Evolutionary conservation across 2,888 invertebrate species (phyloP), one percentile per base, ranked within the genome.

Genomic region (Neoaliturus tenellus): DNA sequence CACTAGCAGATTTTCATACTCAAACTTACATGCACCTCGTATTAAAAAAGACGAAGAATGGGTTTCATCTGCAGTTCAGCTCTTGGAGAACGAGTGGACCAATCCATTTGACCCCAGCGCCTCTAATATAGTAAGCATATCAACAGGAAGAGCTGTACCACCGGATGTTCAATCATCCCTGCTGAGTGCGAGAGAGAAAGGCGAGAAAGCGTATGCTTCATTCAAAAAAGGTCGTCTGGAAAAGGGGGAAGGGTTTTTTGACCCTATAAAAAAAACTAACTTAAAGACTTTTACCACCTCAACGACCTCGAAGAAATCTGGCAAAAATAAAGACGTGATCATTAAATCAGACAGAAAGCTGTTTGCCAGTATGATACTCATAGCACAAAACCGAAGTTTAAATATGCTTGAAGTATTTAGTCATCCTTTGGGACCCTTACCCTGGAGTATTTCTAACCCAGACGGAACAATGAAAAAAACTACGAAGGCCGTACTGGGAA

Each of bases 281-380:
- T 67, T 67, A 28, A 67, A 67, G 67, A 67, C 6, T n/a, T 67
- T 67, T 67, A 67, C 67, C 28, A 31, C 67, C 67, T 4, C 67
- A 69, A 35, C 69, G 23, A 67, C 6, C 31, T 28, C 20, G 14
- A 44, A 44, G 17, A 69, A 69, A 69, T 28, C 33, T 69, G 39
- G 69, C 6, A 69, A 69, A 69, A 12, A 44, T 44, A 69, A 69
- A 69, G 69, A 69, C 39, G 69, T 69, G n/a, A 69, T 69, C 31
- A 69, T 69, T 39, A 69, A 31, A 23, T 55, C 55, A 55, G 55
- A 55, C 23, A 55, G 69, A 69, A 35, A 69, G 33, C 31, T 69
- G 33, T 69, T 69, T 69, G 69, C 33, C 33, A 69, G 69, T 33
- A 69, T 28, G 69, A 14, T 69, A 69, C 69, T 69, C 69, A 69